Conservation (phyloP, 92 coral and sea anemone species). For the Palythoa heliodiscus region DNA sequence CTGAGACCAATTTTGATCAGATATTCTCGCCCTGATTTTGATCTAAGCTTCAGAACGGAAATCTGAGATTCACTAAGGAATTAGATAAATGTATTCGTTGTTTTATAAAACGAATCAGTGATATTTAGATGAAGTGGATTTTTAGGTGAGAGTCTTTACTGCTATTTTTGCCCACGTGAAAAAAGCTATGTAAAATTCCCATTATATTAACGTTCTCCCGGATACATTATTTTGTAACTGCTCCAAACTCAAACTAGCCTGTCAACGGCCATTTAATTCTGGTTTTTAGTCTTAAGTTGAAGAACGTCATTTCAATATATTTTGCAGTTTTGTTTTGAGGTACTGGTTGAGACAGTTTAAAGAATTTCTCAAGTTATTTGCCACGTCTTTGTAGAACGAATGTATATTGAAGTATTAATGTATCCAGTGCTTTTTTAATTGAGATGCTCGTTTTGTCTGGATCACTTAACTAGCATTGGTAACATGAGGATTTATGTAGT, state of each 20-base stretch:
- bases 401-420: neutral
- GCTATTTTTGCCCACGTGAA: slow-evolving; percentile 8
- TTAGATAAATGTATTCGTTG: neutral
- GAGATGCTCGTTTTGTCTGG: neutral
- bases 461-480: neutral
- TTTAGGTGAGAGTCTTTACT: neutral
- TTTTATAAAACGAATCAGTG: neutral
- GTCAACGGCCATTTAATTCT: neutral
- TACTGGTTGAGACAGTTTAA: neutral
- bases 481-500: too few relatives aligned
- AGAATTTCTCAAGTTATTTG: neutral
- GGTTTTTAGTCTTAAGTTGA: neutral
- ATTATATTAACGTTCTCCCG: neutral
- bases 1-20: neutral
- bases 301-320: neutral
- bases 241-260: neutral
- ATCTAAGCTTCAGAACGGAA: neutral
- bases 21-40: neutral
- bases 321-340: neutral
- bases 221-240: neutral
- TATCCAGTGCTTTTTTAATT: neutral
- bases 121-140: neutral
- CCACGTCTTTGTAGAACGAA: neutral
- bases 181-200: neutral
- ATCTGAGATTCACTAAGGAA: neutral